A percentile compares a stretch with the other conserved stretches of the same genome.
Conservation (phyloP, 2,888 invertebrate species). For the Dione juno region DNA sequence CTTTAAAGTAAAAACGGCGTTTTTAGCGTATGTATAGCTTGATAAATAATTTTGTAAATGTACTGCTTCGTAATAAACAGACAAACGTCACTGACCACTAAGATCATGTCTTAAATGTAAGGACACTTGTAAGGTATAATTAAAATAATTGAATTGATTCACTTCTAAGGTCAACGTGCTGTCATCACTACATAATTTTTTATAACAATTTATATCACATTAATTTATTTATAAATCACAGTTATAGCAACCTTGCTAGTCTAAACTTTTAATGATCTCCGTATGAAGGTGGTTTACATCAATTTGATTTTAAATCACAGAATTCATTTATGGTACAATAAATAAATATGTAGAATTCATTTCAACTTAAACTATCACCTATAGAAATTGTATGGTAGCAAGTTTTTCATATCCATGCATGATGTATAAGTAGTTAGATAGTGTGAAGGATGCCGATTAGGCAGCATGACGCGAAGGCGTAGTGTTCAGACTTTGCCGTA, state of each 20-base stretch:
- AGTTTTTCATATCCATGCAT: slow-evolving; percentile 13
- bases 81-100: too few relatives aligned
- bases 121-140: too few relatives aligned
- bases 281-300: neutral
- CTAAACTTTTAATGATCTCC: neutral
- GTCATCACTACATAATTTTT: slow-evolving; percentile 2
- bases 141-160: too few relatives aligned
- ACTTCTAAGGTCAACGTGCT: neutral
- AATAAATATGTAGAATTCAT: neutral
- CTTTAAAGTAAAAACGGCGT: too few relatives aligned
- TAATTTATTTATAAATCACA: neutral
- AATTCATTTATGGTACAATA: neutral
- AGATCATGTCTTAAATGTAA: too few relatives aligned
- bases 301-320: neutral
- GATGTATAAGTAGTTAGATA: slow-evolving; percentile 8
- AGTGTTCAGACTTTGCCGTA: slow-evolving; percentile 23
- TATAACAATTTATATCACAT: neutral
- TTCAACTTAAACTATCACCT: neutral
- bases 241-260: neutral
- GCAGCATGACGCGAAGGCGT: slow-evolving; percentile 17
- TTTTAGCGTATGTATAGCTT: too few relatives aligned
- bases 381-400: neutral
- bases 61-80: too few relatives aligned
- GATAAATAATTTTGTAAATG: too few relatives aligned
- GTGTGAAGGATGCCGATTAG: slow-evolving; percentile 31